A percentile compares a stretch with the other conserved stretches of the same genome.
phyloP scores from a whole-genome alignment of 1,140 invertebrate species.

The Platyscapa corneri region DNA sequence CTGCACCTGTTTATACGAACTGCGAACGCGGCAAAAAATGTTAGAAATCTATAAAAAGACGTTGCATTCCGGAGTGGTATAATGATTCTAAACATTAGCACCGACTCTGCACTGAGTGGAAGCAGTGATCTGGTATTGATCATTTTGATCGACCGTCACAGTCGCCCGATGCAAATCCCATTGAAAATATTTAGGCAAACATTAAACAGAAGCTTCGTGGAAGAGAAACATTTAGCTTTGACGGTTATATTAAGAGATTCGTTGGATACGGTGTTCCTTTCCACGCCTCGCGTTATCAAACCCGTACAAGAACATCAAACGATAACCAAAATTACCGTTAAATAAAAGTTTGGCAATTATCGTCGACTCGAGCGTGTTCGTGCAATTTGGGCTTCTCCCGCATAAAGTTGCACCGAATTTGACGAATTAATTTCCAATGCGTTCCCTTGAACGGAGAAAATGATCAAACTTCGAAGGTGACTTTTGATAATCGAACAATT shows the following conservation, averaged over 20 bases:
- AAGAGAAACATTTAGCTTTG: background rate
- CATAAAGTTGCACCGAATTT: too few relatives aligned
- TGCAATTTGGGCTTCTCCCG: too few relatives aligned
- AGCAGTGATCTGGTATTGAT: background rate
- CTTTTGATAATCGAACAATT: too few relatives aligned
- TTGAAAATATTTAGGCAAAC: background rate
- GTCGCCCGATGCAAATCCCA: background rate
- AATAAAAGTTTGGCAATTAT: too few relatives aligned
- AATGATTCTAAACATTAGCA: background rate
- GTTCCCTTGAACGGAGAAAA: too few relatives aligned
- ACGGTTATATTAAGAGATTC: background rate
- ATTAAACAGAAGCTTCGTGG: background rate
- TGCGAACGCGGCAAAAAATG: background rate
- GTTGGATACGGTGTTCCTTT: background rate
- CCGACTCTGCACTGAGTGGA: background rate
- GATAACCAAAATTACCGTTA: too few relatives aligned
- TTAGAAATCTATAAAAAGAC: background rate
- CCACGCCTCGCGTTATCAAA: background rate
- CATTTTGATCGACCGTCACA: background rate
- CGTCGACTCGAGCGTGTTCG: too few relatives aligned
- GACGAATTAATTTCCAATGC: too few relatives aligned
- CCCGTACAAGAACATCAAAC: background rate
- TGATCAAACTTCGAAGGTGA: too few relatives aligned
- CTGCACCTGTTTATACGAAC: background rate
- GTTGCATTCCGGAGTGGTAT: background rate